Base-by-base conservation (phyloP, 1,140 invertebrate species). In the Bombus terrestris region DNA sequence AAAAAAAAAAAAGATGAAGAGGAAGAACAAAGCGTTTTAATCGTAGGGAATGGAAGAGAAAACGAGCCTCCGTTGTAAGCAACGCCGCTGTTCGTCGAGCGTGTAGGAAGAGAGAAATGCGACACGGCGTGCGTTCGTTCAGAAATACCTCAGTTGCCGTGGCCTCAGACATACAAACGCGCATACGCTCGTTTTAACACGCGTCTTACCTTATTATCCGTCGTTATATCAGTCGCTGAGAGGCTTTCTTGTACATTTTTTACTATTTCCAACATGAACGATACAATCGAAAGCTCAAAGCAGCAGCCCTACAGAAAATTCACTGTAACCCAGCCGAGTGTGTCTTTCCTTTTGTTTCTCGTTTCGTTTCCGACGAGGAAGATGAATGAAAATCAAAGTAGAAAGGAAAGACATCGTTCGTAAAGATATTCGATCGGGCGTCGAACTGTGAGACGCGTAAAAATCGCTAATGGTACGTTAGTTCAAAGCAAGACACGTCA, bases 131-230 rank as follows among this genome's bases (percentile, higher is more conserved):
- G 88, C 90, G 90, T 94, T 92, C 90, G 89, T 89, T 94, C 92
- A 91, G 90, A 94, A 93, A 94, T 94, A 95, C 94, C 93, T 94
- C 94, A 94, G 92, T 92, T 94, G 93, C 92, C 93, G 93, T 83
- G 91, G 91, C 92, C 93, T 94, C 93, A 92, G 93, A 93, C 81
- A 75, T 47, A 22, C 53, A 75, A 62, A n/a, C 59, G 59, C 59
- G 59, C 59, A n/a, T 62, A n/a, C 28, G 59, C 28, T 62, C 59
- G 59, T 62, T 62, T 62, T n/a, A n/a, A 62, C 28, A 62, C 59
- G 59, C 59, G 59, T 62, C 59, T 62, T 62, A 62, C 28, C 59
- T 62, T 62, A 62, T 62, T 62, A 62, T 62, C 59, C 59, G 28
- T 62, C 59, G 59, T 62, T 62, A n/a, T 35, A 35, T n/a, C 43